Conservation (phyloP, 2,888 invertebrate genomes). For the Tenthredo mesomela region DNA sequence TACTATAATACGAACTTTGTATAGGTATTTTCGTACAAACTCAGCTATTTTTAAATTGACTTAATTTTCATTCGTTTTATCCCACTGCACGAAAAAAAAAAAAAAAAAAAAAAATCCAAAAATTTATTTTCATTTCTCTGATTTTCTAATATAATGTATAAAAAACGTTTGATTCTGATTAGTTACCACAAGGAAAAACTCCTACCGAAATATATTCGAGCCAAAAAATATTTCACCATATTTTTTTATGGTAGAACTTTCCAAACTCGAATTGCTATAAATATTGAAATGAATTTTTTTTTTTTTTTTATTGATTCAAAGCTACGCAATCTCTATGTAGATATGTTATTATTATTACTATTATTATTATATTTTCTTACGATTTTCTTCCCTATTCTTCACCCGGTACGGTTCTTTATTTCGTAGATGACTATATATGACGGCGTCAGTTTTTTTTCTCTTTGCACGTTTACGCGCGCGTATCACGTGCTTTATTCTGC, state of each 20-base stretch:
- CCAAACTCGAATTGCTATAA: not conserved
- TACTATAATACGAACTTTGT: not conserved
- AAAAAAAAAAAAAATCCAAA: not conserved
- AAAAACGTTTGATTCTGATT: not conserved
- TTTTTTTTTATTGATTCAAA: not conserved
- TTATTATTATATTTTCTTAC: too few species aligned
- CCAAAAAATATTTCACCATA: not conserved
- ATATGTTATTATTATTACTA: too few species aligned
- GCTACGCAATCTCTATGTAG: not conserved
- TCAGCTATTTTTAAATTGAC: not conserved
- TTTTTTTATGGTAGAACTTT: not conserved
- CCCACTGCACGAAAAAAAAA: not conserved
- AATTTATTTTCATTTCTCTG: not conserved
- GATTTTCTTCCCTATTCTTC: not conserved
- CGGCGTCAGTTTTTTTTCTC: not conserved
- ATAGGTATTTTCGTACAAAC: not conserved
- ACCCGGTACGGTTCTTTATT: not conserved
- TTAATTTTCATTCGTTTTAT: not conserved
- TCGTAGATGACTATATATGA: not conserved
- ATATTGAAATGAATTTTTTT: not conserved
- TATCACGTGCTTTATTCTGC: not conserved
- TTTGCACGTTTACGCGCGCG: not conserved
- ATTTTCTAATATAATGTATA: not conserved
- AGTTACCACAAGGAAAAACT: not conserved
- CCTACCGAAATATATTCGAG: too few species aligned